Conservation (phyloP, 2,113 vertebrate genomes). For the Clupea harengus region DNA sequence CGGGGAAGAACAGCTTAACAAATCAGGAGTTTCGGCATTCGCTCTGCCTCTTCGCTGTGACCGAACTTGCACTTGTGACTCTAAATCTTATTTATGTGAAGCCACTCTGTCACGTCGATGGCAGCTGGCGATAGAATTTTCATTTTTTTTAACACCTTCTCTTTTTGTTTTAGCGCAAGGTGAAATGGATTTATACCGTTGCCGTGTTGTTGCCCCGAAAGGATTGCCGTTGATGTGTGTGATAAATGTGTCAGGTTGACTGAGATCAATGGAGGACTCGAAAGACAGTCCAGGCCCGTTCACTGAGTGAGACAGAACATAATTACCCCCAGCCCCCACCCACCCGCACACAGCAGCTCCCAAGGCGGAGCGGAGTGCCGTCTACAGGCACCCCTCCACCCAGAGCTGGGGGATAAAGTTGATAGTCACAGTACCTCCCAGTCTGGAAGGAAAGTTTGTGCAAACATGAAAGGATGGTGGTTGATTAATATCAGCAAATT, state of each 20-base stretch:
- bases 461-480: not conserved
- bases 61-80: constrained; percentile 37
- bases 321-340: constrained; percentile 34
- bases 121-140: constrained; percentile 42
- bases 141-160: constrained; percentile 24
- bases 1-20: not conserved
- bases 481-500: not conserved
- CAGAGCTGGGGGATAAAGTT: not conserved
- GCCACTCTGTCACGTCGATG: constrained; percentile 48
- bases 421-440: not conserved
- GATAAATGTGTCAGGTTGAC: constrained; percentile 40
- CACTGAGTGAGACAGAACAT: constrained; percentile 24
- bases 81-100: constrained; percentile 39
- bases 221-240: constrained; percentile 38
- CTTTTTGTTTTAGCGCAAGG: constrained; percentile 33
- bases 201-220: constrained; percentile 23
- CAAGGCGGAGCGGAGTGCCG: not conserved
- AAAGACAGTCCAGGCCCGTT: constrained; percentile 30
- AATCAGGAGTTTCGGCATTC: constrained; percentile 32
- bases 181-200: constrained; percentile 48
- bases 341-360: constrained; percentile 4
- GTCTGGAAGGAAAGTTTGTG: not conserved
- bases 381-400: not conserved
- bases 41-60: constrained; percentile 15
- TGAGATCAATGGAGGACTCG: constrained; percentile 40